Base-by-base conservation (phyloP, 1,140 invertebrate species). In the Notospermus geniculatus region DNA sequence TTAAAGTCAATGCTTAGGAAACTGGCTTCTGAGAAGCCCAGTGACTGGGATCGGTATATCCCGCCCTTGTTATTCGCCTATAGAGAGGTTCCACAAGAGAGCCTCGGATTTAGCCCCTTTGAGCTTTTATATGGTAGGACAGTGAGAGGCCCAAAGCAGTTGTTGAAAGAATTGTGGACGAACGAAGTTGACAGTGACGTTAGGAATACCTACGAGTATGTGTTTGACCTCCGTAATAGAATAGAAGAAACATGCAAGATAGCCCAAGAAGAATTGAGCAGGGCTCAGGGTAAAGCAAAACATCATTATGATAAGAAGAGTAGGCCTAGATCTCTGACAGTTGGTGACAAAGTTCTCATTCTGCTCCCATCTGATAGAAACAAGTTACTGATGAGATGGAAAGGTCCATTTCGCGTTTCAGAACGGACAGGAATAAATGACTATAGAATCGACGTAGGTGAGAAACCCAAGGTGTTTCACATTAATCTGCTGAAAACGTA, bases 1-100 rank as follows among this genome's bases (percentile, higher is more conserved):
- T 27, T 79, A 0, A 62, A 67, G 19, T 17, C 59, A n/a, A 72
- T 71, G 64, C 32, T 80, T 15, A 68, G 66, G 36, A 61, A 50
- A 23, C 32, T 73, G 53, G 75, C 70, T 63, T 30, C 57, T 4
- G 63, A 68, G 19, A 41, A 62, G 58, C 62, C 63, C 7, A 67
- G 69, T 57, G 64, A 80, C 39, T 79, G 75, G 79, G 72, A 80
- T 61, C 45, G 54, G 27, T 71, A 68, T 52, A 25, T 78, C 9
- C 62, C 61, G 25, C 65, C 66, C 9, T 41, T 74, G 27, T 29
- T 71, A 11, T 75, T 76, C 64, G 71, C 75, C 73, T n/a, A n/a
- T n/a, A n/a, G n/a, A n/a, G n/a, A n/a, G n/a, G n/a, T n/a, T n/a
- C n/a, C n/a, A n/a, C n/a, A 71, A 45, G 62, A 60, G 22, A 66